These are phyloP conservation scores for Kryphioiulus occultus DNA, from an alignment of 2,888 invertebrate genomes.

Conservation along the genomic window DNA sequence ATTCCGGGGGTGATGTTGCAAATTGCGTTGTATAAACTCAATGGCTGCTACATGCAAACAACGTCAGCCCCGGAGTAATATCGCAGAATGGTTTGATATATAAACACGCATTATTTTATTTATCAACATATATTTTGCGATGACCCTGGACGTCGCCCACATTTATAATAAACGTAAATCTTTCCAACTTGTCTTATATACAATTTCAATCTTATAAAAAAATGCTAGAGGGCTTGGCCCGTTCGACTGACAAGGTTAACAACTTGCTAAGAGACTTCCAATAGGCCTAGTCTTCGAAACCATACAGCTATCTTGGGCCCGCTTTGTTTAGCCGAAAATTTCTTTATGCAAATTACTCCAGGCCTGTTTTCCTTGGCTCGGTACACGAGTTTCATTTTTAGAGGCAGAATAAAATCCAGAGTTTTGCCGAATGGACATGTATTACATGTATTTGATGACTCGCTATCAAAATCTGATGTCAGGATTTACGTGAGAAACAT, in stretches of 20 bases:
- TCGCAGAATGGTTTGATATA: background rate
- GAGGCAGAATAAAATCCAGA: too few relatives aligned
- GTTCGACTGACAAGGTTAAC: background rate
- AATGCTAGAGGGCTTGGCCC: background rate
- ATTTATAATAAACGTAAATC: conserved; percentile 5
- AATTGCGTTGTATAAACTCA: background rate
- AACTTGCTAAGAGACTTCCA: background rate
- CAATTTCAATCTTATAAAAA: background rate
- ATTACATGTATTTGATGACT: too few relatives aligned
- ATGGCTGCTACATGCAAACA: conserved; percentile 5
- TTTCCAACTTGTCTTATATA: conserved; percentile 5
- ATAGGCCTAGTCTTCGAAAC: background rate
- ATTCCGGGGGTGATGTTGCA: background rate
- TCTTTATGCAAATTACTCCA: background rate
- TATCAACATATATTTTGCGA: conserved; percentile 5
- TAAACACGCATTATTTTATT: conserved; percentile 5
- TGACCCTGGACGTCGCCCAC: conserved; percentile 5
- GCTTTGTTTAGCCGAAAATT: background rate
- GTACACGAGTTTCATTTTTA: too few relatives aligned
- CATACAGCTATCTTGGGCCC: background rate
- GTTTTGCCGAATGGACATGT: too few relatives aligned
- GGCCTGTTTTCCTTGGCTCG: background rate
- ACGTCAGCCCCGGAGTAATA: background rate
- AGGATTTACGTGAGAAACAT: too few relatives aligned
- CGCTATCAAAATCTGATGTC: too few relatives aligned